Evolutionary conservation across 2,113 vertebrate species (phyloP), one percentile per base, ranked within the genome.

Genomic region (Brachyhypopomus occidentalis): DNA sequence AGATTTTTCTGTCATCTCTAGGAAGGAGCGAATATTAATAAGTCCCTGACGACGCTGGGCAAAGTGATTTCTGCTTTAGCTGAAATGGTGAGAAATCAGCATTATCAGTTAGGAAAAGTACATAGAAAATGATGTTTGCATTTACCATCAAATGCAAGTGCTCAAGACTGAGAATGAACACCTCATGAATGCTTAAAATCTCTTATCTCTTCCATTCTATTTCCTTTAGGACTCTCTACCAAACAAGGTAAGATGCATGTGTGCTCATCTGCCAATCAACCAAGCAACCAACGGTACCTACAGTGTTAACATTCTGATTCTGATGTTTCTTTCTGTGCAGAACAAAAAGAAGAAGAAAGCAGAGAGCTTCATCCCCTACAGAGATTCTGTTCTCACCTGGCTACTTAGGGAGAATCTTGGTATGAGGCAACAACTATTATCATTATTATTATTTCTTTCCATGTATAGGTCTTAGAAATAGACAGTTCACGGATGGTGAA

Each of bases 11-110:
- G 74, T 34, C 62, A n/a, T 86, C 84, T 90, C 3, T 81, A 94
- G 98, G 98, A 99, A 91, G 98, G 98, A 82, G 97, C 98, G 82
- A 99, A 99, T 87, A 99, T 99, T 90, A 99, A 99, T 89, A 99
- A 99, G 91, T 99, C 98, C 82, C 86, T 99, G 89, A 99, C 98
- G 34, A 99, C 98, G 0, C 90, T 99, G 85, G 98, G 98, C 2
- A 99, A 99, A 87, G 98, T 99, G 75, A 99, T 99, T 89, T 99
- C 98, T 2, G 98, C 96, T 22, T 90, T 99, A 81, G 97, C 98
- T 0, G 98, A 99, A 90, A 90, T 96, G 93, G 98, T 99, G 86
- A 82, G 95, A 84, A 72, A 48, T 45, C 6, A 76, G 4, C 27
- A 17, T 64, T 36, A 30, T 62, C n/a, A 25, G 34, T 19, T 6